Evolutionary conservation across 2,888 invertebrate genomes (phyloP), one percentile per base, ranked within the genome.

Genomic region (Fragum fragum): DNA sequence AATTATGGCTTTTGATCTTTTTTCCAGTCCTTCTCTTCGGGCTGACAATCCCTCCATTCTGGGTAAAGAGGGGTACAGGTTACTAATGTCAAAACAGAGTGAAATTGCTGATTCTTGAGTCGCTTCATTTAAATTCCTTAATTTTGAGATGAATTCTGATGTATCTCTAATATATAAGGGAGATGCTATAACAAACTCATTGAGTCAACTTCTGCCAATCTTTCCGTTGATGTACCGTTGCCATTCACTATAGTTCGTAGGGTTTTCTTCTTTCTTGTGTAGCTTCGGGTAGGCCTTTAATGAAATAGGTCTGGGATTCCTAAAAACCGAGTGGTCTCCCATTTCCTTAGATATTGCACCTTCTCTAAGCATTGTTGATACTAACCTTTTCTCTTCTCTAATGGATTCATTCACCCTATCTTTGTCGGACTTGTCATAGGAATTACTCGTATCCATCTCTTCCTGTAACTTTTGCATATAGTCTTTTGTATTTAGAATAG

Each of bases 81-180:
- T 76, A n/a, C 23, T 36, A 16, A 76, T 72, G 42, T 80, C 76
- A 73, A 76, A 76, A 26, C 76, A 80, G 39, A 80, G 72, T 1
- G 76, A 26, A 18, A 76, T 39, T 1, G 42, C 39, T n/a, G 21
- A 23, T 16, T 71, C 52, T n/a, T 59, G 71, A 2, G 68, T 3
- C 1, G 57, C 61, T 36, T 42, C n/a, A 1, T 61, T 23, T 52
- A 79, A 52, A 1, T 59, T 36, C 21, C 61, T 71, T 18, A 79
- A 21, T 52, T 73, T 79, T 1, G 53, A 21, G 14, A 57, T 57
- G 57, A 79, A 79, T 23, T 79, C 73, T 39, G 73, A 42, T 1
- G 55, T 73, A 26, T 73, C 55, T 1, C 63, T 26, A 1, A 73
- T 42, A 23, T 42, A 79, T 16, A 14, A 68, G 2, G 79, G 70